Base-by-base conservation (phyloP, 2,113 vertebrate species). In the Otolemur garnettii region DNA sequence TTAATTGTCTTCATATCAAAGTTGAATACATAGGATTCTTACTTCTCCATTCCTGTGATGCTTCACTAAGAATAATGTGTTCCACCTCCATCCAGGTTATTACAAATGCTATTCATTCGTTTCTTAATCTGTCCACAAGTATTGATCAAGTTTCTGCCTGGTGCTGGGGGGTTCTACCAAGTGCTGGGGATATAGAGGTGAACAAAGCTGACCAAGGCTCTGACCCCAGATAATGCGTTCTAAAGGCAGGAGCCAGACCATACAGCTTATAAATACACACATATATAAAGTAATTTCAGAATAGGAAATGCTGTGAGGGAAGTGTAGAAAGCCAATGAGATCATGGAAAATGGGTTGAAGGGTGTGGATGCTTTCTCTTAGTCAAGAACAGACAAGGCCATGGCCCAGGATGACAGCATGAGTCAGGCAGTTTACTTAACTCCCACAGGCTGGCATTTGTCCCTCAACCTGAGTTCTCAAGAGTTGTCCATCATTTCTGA, bases 51-150 rank as follows among this genome's bases (percentile, higher is more conserved):
- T 38, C 4, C 38, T 38, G 38, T 38, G 38, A 38, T 38, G 38
- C 38, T 38, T 38, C 38, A 38, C 38, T 38, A 38, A 38, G 38
- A 38, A 38, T 38, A 38, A 38, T 38, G 38, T 38, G 38, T 38
- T 38, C 38, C 38, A 38, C 38, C 38, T 38, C 38, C 38, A 38
- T 38, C 38, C 38, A 38, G 38, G 38, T 38, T 38, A 38, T 38
- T 38, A 38, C 38, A 38, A 38, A 38, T 38, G 38, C 38, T 38
- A 38, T 38, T 38, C 38, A 38, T 38, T 4, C 38, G 38, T 38
- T 72, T 86, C 75, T 78, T 95, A 89, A 42, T 77, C 33, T 57
- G 74, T 86, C 82, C 17, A 35, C 35, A 77, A 59, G 30, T 60
- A 7, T 45, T 21, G 4, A 7, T 78, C 57, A 60, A 75, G 1